phyloP scores from a whole-genome alignment of 64 coral and sea anemone genomes.

The Anthopleura sola region DNA sequence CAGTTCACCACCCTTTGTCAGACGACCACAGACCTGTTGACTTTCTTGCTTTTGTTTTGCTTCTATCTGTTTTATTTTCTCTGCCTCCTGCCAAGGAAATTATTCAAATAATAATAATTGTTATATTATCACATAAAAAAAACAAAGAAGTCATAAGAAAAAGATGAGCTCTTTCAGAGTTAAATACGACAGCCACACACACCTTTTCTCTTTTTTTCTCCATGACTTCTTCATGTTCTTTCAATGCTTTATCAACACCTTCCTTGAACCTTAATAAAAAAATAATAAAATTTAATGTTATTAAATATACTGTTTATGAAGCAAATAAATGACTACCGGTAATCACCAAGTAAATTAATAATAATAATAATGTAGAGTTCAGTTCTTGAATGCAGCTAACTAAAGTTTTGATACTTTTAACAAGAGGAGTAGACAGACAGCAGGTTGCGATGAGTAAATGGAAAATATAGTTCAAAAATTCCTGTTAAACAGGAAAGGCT shows the following conservation, averaged over 20 bases:
- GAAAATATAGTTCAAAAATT: too few relatives aligned
- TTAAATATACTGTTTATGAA: too few relatives aligned
- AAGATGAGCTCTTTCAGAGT: too few relatives aligned
- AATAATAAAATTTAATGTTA: too few relatives aligned
- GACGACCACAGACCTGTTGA: conserved; percentile 76
- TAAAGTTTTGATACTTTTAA: too few relatives aligned
- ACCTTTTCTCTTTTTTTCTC: conserved; percentile 72
- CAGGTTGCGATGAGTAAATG: too few relatives aligned
- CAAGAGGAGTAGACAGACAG: too few relatives aligned
- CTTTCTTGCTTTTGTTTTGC: conserved; percentile 39
- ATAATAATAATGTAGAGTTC: too few relatives aligned
- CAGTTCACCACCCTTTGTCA: neutral
- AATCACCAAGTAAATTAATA: too few relatives aligned
- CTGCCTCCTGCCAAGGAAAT: conserved; percentile 28
- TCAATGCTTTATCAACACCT: conserved; percentile 60
- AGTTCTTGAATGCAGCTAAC: too few relatives aligned
- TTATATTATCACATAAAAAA: neutral
- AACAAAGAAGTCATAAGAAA: neutral
- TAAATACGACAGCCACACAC: neutral
- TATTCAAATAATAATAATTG: neutral
- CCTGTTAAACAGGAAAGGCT: too few relatives aligned
- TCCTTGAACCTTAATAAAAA: conserved; percentile 57
- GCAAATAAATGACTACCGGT: too few relatives aligned
- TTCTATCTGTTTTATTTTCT: conserved; percentile 66
- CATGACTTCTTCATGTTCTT: conserved; percentile 69